Conservation (phyloP, 1,140 invertebrate genomes). For the Yoshiicerus persimilis region DNA sequence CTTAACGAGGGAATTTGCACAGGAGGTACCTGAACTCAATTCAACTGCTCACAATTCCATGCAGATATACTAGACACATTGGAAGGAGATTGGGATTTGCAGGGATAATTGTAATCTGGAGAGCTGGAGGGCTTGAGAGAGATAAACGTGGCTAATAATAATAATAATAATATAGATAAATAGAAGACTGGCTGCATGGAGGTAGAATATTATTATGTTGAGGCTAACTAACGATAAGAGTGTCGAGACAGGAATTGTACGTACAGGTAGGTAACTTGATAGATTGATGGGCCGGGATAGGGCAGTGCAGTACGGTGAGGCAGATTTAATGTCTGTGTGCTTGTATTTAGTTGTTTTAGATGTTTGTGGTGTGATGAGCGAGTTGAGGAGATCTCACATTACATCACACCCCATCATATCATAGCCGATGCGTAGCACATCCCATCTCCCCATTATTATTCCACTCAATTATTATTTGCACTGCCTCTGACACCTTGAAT, state of each 20-base stretch:
- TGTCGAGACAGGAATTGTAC: background rate
- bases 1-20: background rate
- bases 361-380: background rate
- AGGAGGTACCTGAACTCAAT: background rate
- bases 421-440: background rate
- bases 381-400: background rate
- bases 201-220: background rate
- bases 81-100: background rate
- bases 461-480: conserved; percentile 40
- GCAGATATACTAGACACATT: background rate
- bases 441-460: conserved; percentile 15
- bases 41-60: background rate
- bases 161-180: background rate
- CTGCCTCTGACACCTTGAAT: conserved; percentile 28
- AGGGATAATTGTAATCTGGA: background rate
- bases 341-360: background rate
- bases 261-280: background rate
- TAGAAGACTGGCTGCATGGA: background rate
- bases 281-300: background rate
- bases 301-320: background rate
- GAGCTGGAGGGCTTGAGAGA: background rate
- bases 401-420: conserved; percentile 2
- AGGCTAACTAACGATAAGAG: background rate
- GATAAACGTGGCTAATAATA: too few relatives aligned
- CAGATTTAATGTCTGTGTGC: background rate